These are phyloP conservation scores for Trachymyrmex septentrionalis DNA, from an alignment of 1,140 invertebrate genomes.

Conservation along the genomic window DNA sequence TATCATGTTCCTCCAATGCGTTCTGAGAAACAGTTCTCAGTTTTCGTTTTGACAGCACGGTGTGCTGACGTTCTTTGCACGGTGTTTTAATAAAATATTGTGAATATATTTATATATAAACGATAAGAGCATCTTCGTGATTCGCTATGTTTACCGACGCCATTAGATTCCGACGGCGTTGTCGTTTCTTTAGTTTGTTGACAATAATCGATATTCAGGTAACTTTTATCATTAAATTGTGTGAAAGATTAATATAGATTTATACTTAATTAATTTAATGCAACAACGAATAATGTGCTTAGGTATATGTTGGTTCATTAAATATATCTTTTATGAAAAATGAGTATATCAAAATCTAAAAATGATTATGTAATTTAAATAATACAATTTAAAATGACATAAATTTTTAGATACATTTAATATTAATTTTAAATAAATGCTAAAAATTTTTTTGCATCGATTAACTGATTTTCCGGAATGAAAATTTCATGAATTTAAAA, in stretches of 20 bases:
- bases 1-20: conserved; percentile 51
- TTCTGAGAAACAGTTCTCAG: conserved; percentile 67
- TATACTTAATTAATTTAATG: conserved; percentile 7
- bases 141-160: background rate
- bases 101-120: background rate
- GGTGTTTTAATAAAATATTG: conserved; percentile 1
- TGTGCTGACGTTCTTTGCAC: conserved; percentile 51
- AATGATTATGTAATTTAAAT: background rate
- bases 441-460: background rate
- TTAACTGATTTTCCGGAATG: background rate
- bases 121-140: background rate
- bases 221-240: background rate
- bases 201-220: conserved; percentile 17
- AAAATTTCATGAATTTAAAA: background rate
- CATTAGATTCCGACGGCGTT: background rate
- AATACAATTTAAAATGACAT: background rate
- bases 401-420: background rate
- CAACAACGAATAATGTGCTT: background rate
- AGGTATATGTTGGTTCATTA: background rate
- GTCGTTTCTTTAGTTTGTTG: background rate
- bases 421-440: background rate
- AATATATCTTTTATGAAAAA: background rate
- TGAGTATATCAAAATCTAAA: background rate
- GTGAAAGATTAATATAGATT: background rate
- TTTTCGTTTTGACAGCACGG: conserved; percentile 74